These are phyloP conservation scores for Xiphorhynchus elegans DNA, from an alignment of 2,113 vertebrate genomes.

Conservation along the genomic window DNA sequence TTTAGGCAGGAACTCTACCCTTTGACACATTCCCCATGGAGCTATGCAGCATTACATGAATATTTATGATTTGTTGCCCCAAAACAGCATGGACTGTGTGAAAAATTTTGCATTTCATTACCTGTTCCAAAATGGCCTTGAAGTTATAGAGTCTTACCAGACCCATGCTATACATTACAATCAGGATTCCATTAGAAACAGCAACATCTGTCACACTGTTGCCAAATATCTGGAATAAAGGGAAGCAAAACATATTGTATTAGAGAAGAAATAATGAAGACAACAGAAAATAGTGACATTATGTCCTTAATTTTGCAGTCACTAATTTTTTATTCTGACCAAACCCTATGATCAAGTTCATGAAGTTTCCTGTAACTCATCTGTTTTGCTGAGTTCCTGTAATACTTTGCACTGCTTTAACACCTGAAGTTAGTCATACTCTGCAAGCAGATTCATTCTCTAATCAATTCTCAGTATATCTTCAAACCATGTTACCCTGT, in stretches of 20 bases:
- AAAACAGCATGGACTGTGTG: not conserved
- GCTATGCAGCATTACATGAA: not conserved
- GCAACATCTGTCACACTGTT: slow-evolving; percentile 86
- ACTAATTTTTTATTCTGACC: not conserved
- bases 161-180: slow-evolving; percentile 88
- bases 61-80: not conserved
- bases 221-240: slow-evolving; percentile 86
- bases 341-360: not conserved
- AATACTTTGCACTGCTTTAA: not conserved
- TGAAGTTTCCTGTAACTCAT: not conserved
- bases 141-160: slow-evolving; percentile 92
- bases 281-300: not conserved
- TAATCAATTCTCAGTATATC: not conserved
- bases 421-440: not conserved
- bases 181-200: slow-evolving; percentile 89
- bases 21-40: not conserved
- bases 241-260: slow-evolving; percentile 15
- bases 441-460: not conserved
- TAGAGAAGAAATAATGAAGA: slow-evolving; percentile 37
- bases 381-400: not conserved
- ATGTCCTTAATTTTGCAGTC: not conserved
- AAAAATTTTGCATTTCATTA: slow-evolving; percentile 59
- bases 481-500: not conserved
- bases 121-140: slow-evolving; percentile 87
- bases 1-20: not conserved